Conservation (phyloP, 2,888 invertebrate genomes). For the Microchrysa polita region DNA sequence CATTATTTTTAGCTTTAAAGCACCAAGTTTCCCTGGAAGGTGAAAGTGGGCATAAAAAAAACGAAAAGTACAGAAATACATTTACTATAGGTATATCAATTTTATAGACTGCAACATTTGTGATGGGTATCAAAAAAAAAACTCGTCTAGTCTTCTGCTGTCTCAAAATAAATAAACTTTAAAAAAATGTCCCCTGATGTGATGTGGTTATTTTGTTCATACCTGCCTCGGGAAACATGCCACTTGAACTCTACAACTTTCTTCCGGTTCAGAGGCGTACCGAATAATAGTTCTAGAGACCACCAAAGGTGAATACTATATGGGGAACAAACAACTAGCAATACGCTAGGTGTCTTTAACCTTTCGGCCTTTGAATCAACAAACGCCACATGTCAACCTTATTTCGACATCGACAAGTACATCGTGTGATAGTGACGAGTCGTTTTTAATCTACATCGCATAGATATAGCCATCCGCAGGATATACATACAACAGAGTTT, state of each 20-base stretch:
- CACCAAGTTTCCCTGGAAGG: no score
- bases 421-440: neutral
- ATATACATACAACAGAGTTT: slow-evolving; percentile 38
- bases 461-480: neutral
- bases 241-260: slow-evolving; percentile 16
- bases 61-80: no score
- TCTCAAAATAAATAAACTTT: no score
- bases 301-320: neutral
- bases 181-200: no score
- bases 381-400: neutral
- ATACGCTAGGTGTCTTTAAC: slow-evolving; percentile 37
- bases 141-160: no score
- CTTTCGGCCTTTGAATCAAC: slow-evolving; percentile 10
- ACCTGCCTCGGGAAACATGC: slow-evolving; percentile 22
- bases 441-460: neutral
- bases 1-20: no score
- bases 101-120: no score
- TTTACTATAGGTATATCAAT: no score
- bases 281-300: neutral
- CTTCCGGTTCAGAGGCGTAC: slow-evolving; percentile 25
- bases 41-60: no score
- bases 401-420: neutral
- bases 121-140: no score
- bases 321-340: slow-evolving; percentile 3
- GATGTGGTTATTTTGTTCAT: no score